Evolutionary conservation across 2,113 vertebrate genomes (phyloP).

Genomic region (Oncorhynchus masou): DNA sequence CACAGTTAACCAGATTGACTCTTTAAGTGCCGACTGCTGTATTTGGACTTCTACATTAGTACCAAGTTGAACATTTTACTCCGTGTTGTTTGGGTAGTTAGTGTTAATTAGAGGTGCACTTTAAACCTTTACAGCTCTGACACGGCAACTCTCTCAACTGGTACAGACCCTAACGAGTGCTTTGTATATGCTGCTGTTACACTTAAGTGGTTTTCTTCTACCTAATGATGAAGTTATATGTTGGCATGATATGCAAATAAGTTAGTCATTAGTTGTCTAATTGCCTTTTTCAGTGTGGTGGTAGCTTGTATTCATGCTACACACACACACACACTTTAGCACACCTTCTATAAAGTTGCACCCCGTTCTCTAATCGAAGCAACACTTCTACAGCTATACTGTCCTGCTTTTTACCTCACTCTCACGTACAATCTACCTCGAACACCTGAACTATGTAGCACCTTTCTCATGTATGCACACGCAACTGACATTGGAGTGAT

Average conservation of each 20-base stretch:
- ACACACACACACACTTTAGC: neutral
- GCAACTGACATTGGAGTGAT: no score
- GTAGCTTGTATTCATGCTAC: neutral
- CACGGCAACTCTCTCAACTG: neutral
- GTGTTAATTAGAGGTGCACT: neutral
- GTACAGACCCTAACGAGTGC: neutral
- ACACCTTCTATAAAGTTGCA: neutral
- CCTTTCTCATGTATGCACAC: no score
- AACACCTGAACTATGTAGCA: neutral
- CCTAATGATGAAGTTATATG: neutral
- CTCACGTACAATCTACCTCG: no score
- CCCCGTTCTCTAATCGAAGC: no score
- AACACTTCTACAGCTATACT: neutral
- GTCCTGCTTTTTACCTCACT: no score
- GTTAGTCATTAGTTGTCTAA: neutral
- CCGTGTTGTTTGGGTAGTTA: neutral
- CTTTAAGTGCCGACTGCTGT: slow-evolving; percentile 13
- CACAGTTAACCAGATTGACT: slow-evolving; percentile 24
- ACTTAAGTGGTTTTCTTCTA: neutral
- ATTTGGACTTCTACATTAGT: neutral
- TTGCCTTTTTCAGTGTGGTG: neutral
- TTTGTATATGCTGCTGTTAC: neutral
- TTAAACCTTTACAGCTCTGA: neutral
- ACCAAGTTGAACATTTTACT: neutral
- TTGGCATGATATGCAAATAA: neutral